Evolutionary conservation across 2,888 invertebrate genomes (phyloP).

Genomic region (Campoletis raptor): DNA sequence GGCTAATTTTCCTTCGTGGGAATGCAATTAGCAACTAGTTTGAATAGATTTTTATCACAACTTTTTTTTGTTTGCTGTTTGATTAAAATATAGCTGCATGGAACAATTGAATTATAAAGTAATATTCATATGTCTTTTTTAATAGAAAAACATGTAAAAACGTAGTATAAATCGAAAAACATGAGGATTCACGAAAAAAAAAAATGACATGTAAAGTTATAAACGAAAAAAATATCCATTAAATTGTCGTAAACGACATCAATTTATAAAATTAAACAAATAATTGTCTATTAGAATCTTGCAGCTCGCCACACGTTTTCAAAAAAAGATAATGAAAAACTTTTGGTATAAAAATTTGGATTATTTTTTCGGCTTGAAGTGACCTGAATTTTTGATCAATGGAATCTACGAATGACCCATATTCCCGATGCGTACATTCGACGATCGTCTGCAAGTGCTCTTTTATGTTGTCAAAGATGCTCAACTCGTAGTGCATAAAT

Average conservation of each 20-base stretch:
- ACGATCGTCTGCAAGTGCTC: not conserved
- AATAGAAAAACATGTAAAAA: too few relatives aligned
- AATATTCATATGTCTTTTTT: too few relatives aligned
- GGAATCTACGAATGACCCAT: not conserved
- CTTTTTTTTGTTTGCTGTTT: not conserved
- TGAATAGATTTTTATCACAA: not conserved
- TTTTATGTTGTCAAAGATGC: constrained; percentile 19
- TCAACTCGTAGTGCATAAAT: not conserved
- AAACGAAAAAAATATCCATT: too few relatives aligned
- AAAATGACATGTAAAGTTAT: not conserved
- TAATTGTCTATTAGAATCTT: not conserved
- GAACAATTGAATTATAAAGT: not conserved
- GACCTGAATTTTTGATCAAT: not conserved
- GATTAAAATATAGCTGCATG: not conserved
- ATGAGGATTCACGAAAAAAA: not conserved
- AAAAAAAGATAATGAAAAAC: too few relatives aligned
- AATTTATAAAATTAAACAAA: too few relatives aligned
- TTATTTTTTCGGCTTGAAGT: not conserved
- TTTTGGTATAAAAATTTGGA: not conserved
- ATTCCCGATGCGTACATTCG: not conserved
- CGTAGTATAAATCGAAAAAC: too few relatives aligned
- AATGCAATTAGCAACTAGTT: constrained; percentile 2
- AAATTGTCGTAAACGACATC: not conserved
- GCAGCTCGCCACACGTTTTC: not conserved
- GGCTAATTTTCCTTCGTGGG: not conserved